These are phyloP conservation scores for Muricea muricata DNA, from an alignment of 92 coral and sea anemone genomes.

Conservation along the genomic window DNA sequence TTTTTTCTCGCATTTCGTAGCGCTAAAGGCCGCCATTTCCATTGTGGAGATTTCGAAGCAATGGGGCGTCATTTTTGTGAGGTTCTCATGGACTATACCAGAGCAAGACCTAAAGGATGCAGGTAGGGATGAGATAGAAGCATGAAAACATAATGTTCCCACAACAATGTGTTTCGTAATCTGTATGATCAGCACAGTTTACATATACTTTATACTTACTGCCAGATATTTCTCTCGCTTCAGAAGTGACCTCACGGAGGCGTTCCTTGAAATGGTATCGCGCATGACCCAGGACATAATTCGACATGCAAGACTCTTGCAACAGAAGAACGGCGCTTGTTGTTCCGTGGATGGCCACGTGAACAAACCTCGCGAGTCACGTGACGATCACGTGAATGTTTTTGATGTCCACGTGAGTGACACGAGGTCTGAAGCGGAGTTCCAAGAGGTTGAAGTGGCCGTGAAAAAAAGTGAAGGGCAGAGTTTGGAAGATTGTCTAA, in stretches of 20 bases:
- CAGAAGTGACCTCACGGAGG: slow-evolving; percentile 94
- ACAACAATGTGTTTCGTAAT: too few species aligned
- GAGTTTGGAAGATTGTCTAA: slow-evolving; percentile 87
- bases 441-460: slow-evolving; percentile 67
- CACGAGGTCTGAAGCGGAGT: slow-evolving; percentile 48
- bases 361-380: slow-evolving; percentile 56
- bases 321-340: slow-evolving; percentile 24
- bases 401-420: slow-evolving; percentile 43
- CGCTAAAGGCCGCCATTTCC: slow-evolving; percentile 94
- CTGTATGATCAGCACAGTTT: too few species aligned
- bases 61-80: slow-evolving; percentile 99
- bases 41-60: slow-evolving; percentile 92
- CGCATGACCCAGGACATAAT: slow-evolving; percentile 97
- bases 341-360: slow-evolving; percentile 24
- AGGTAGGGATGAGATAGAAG: slow-evolving; percentile 77
- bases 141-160: too few species aligned
- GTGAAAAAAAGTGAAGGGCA: slow-evolving; percentile 85
- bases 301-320: slow-evolving; percentile 62
- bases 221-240: not conserved
- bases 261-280: slow-evolving; percentile 92
- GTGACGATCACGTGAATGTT: slow-evolving; percentile 70
- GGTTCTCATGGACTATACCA: slow-evolving; percentile 90
- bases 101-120: slow-evolving; percentile 79
- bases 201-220: too few species aligned
- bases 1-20: too few species aligned